phyloP scores from a whole-genome alignment of 2,113 vertebrate genomes.

The Apus apus region DNA sequence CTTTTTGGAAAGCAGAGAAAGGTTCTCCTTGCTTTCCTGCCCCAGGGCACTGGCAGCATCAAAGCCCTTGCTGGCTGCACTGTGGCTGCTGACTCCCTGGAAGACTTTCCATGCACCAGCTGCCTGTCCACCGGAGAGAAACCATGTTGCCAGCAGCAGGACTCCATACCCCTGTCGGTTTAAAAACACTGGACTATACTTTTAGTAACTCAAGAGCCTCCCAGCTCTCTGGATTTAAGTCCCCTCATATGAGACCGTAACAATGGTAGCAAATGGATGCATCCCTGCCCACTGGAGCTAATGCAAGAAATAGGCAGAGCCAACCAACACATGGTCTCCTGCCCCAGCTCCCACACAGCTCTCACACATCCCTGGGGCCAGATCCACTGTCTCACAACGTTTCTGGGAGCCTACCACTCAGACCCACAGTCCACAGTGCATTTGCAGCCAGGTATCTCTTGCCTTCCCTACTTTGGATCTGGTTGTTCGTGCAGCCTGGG shows the following conservation, averaged over 20 bases:
- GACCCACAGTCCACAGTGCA: neutral
- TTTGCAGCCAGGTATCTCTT: neutral
- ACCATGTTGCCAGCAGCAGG: neutral
- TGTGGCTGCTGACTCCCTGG: too few species aligned
- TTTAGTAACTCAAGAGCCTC: neutral
- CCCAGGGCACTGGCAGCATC: too few species aligned
- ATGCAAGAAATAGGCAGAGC: neutral
- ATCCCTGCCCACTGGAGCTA: neutral
- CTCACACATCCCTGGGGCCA: rapidly evolving
- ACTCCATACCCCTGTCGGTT: neutral
- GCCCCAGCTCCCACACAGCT: neutral
- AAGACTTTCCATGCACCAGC: too few species aligned
- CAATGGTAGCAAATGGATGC: neutral
- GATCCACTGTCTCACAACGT: rapidly evolving
- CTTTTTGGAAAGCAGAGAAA: neutral
- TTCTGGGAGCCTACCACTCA: neutral
- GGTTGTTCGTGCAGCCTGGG: neutral
- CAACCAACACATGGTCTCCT: rapidly evolving
- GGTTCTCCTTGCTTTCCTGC: neutral
- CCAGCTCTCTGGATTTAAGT: neutral
- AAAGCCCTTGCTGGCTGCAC: too few species aligned
- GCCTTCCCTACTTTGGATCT: neutral
- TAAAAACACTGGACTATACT: neutral
- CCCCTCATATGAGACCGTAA: neutral
- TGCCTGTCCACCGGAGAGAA: neutral